Base-by-base conservation (phyloP, 2,888 invertebrate species). In the Eledone cirrhosa region DNA sequence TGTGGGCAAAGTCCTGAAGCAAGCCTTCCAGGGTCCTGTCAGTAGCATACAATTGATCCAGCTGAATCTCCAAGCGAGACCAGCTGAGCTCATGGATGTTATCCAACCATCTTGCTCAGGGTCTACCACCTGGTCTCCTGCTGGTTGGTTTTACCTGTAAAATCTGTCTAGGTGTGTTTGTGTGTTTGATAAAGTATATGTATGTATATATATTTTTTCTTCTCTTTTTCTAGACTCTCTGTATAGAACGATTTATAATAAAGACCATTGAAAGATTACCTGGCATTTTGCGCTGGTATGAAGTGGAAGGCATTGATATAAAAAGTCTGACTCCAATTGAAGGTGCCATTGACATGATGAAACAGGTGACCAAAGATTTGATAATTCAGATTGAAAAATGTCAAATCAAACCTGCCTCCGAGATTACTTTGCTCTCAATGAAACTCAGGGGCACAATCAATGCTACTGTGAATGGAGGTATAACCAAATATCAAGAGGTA, bases 331-430 rank as follows among this genome's bases (percentile, higher is more conserved):
- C 95, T 1, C 90, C 90, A 0, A 85, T 90, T 24, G 84, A 86
- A 79, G 84, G 86, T 2, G 90, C 90, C 77, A 88, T 87, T 24
- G 88, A 89, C 41, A 81, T 83, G 4, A 83, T 90, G 78, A 80
- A 83, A 77, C 82, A 82, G 53, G 87, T 85, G 81, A 90, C 87
- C 82, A 79, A 67, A 11, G 87, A 87, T 74, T 82, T 90, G 31
- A 93, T 95, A 81, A 94, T 94, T 85, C 92, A 97, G 0, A 94
- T 96, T 77, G 93, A 94, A 0, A 94, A 95, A 81, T 96, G 96
- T 91, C 93, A 94, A 1, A 95, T 75, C 29, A 82, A 84, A 78
- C 82, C 85, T 1, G 84, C 83, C 48, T 80, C 84, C 29, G 87
- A 84, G 79, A 82, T 88, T 74, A 81, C 86, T 47, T 86, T 89